Evolutionary conservation across 2,888 invertebrate genomes (phyloP), one percentile per base, ranked within the genome.

Genomic region (Lasius fuliginosus): DNA sequence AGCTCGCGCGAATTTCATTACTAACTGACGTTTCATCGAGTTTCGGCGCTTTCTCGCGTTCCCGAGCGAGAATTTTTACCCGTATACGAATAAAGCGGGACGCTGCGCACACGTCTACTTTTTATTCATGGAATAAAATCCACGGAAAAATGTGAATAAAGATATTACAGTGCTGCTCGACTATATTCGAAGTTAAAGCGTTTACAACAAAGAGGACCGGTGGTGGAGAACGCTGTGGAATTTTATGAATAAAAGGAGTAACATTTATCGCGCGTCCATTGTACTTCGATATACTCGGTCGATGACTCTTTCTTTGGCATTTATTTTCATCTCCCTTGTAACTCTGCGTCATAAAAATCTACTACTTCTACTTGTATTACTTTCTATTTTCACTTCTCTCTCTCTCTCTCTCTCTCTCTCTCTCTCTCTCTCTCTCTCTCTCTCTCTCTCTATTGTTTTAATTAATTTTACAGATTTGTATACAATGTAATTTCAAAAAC

Each of bases 101-200:
- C 76, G 27, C 75, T 11, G 67, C 60, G 65, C 18, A 2, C 18
- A n/a, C 53, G 67, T 40, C 69, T 42, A 23, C 42, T 69, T 77
- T 77, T 77, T 77, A 58, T 77, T 69, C 42, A 56, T 69, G 27
- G 69, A 77, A 77, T 58, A 58, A 77, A 71, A 33, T 69, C 71
- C 40, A 67, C 30, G 56, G 71, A 30, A 69, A 69, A 69, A 77
- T 40, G 56, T 42, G 77, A 69, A 77, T 69, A 69, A 69, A 77
- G 77, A 56, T 56, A 56, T 77, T 69, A 77, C 77, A 5, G 33
- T 6, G 77, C 42, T 53, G 69, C 53, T 27, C 76, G 53, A 67
- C 30, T 30, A 56, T 23, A 42, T 56, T 42, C 56, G 42, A 56
- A 77, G 56, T 58, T 77, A 27, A 71, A 77, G 30, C 56, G 33